Evolutionary conservation across 2,113 vertebrate genomes (phyloP).

Genomic region (Oreotragus oreotragus): DNA sequence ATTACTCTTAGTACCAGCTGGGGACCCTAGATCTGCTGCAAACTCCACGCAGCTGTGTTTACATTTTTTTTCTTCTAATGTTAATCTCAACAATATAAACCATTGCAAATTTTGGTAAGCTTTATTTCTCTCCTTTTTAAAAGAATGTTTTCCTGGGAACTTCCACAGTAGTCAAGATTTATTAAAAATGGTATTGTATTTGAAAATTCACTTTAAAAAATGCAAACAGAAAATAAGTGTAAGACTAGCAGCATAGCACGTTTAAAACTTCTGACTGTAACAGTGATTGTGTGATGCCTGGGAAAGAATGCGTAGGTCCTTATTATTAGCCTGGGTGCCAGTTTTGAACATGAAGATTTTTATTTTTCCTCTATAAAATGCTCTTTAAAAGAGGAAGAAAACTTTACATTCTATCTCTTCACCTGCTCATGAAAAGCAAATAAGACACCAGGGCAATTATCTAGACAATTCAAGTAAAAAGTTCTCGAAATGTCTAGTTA

Average conservation of each 20-base stretch:
- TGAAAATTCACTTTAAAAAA: background rate
- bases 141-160: background rate
- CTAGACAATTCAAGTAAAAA: constrained; percentile 28
- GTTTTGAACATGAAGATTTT: background rate
- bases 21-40: background rate
- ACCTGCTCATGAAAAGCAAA: background rate
- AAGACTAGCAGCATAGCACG: background rate
- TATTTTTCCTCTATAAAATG: background rate
- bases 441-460: background rate
- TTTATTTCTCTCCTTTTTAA: background rate
- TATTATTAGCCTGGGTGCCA: background rate
- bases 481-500: constrained; percentile 30
- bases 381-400: background rate
- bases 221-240: background rate
- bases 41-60: constrained; percentile 30
- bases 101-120: background rate
- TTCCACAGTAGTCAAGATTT: background rate
- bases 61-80: constrained; percentile 42
- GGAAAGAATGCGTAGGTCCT: background rate
- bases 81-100: constrained; percentile 27
- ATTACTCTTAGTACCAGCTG: background rate
- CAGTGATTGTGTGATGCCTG: background rate
- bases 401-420: background rate
- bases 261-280: background rate
- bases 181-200: background rate